phyloP scores from a whole-genome alignment of 2,888 invertebrate species.

The Harpagoxenus sublaevis region DNA sequence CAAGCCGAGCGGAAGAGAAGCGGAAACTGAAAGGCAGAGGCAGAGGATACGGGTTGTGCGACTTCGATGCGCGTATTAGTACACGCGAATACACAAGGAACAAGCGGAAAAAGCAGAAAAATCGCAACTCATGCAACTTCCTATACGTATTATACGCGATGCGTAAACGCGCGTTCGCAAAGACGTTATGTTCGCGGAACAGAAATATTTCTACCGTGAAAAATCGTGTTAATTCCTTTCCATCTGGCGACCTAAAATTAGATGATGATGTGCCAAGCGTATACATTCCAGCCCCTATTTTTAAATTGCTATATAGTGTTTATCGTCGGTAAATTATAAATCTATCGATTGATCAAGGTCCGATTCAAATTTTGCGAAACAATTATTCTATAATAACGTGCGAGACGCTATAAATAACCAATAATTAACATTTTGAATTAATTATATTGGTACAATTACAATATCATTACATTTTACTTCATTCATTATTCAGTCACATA shows the following conservation, averaged over 20 bases:
- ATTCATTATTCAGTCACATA: constrained; percentile 15
- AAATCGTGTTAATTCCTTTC: constrained; percentile 30
- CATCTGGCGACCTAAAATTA: constrained; percentile 17
- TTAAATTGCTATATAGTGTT: constrained; percentile 14
- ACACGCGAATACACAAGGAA: constrained; percentile 25
- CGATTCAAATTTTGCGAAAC: constrained; percentile 11
- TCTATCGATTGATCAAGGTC: not conserved
- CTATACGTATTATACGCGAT: not conserved
- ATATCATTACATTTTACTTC: constrained; percentile 9
- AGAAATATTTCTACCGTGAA: constrained; percentile 26
- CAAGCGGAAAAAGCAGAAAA: constrained; percentile 35
- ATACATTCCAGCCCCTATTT: constrained; percentile 11
- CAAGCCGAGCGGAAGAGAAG: constrained; percentile 17
- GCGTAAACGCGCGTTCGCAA: not conserved
- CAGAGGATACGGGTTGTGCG: constrained; percentile 17
- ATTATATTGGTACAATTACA: constrained; percentile 16
- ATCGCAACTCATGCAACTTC: constrained; percentile 24
- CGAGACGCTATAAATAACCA: constrained; percentile 27
- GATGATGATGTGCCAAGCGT: not conserved
- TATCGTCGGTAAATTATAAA: not conserved
- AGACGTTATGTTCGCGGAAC: constrained; percentile 3
- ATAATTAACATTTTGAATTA: constrained; percentile 39
- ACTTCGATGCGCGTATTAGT: constrained; percentile 40
- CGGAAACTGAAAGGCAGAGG: constrained; percentile 33
- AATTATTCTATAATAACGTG: constrained; percentile 29